Percentiles rank a stretch among this genome's conserved stretches.
phyloP scores from a whole-genome alignment of 2,888 invertebrate genomes.

The Netelia virgata region DNA sequence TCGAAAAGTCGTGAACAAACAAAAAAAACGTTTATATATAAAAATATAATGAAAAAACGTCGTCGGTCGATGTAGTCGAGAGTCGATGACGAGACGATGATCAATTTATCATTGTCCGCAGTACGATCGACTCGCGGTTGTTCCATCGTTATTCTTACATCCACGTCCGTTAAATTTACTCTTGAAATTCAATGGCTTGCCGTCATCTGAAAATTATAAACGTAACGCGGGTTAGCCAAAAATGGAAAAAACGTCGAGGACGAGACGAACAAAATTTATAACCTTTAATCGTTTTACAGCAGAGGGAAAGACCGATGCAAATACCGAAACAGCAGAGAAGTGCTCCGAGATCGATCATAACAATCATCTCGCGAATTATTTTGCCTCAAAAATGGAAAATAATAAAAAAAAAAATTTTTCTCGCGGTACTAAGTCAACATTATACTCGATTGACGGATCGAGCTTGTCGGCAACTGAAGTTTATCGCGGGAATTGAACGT shows the following conservation, averaged over 20 bases:
- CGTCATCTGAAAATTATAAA: conserved; percentile 54
- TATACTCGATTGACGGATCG: conserved; percentile 2
- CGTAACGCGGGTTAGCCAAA: not conserved
- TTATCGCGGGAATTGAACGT: not conserved
- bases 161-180: conserved; percentile 30
- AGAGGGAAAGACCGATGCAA: conserved; percentile 61
- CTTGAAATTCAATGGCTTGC: conserved; percentile 38
- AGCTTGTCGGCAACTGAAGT: conserved; percentile 45
- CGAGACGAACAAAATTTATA: conserved; percentile 18
- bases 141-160: conserved; percentile 17
- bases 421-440: not conserved
- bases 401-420: conserved; percentile 6
- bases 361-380: conserved; percentile 46
- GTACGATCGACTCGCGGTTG: conserved; percentile 10
- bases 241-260: not conserved
- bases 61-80: not conserved
- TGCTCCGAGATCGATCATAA: conserved; percentile 68
- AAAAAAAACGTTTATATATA: not conserved
- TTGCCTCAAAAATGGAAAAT: not conserved
- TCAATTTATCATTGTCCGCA: conserved; percentile 15
- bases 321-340: conserved; percentile 66
- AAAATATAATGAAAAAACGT: conserved; percentile 13
- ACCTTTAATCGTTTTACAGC: conserved; percentile 69
- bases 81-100: not conserved
- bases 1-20: not conserved